Evolutionary conservation across 2,888 invertebrate genomes (phyloP).

Genomic region (Sisyra nigra): DNA sequence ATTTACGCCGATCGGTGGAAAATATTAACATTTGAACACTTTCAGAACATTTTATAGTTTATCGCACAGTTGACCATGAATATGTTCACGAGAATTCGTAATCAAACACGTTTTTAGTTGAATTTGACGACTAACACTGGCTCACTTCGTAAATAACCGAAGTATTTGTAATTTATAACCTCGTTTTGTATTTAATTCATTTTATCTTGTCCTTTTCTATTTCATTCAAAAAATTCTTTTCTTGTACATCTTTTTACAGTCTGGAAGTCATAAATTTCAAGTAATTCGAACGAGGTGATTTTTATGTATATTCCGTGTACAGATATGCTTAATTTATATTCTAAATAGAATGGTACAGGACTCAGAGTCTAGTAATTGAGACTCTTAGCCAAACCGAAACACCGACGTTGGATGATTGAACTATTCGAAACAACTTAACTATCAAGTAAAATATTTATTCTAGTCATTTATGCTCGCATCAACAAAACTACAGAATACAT

Average conservation of each 20-base stretch:
- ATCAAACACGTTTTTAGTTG: not conserved
- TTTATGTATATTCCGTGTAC: constrained; percentile 2
- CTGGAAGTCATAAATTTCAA: constrained; percentile 5
- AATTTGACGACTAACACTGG: not conserved
- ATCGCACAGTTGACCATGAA: not conserved
- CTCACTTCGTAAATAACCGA: constrained; percentile 2
- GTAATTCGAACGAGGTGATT: constrained; percentile 6
- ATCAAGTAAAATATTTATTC: too few relatives aligned
- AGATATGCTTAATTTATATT: too few relatives aligned
- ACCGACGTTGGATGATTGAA: too few relatives aligned
- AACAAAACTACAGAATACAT: too few relatives aligned
- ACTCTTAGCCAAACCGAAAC: too few relatives aligned
- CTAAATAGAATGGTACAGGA: too few relatives aligned
- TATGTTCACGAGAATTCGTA: not conserved
- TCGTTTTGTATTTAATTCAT: constrained; percentile 1
- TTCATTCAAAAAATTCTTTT: not conserved
- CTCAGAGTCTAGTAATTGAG: too few relatives aligned
- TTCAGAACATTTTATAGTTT: constrained; percentile 2
- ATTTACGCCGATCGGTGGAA: not conserved
- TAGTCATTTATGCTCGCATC: too few relatives aligned
- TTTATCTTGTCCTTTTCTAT: too few relatives aligned
- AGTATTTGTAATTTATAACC: constrained; percentile 5
- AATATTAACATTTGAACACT: constrained; percentile 3
- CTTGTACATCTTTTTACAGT: constrained; percentile 3
- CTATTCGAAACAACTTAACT: too few relatives aligned